phyloP scores from a whole-genome alignment of 2,797 vertebrate genomes.

The Enteromius afrohamiltoni region DNA sequence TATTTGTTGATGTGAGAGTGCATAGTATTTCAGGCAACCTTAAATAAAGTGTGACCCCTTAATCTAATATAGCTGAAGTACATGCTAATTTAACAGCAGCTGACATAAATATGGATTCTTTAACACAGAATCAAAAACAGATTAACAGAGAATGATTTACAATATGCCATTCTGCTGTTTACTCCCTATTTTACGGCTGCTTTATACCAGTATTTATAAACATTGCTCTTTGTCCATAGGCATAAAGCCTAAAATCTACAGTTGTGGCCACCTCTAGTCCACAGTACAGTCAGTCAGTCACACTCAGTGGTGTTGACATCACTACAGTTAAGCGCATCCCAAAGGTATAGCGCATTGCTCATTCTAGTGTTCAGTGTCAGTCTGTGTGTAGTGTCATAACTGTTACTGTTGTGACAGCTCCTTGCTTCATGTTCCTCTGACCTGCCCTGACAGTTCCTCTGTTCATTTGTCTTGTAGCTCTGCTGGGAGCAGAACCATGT shows the following conservation, averaged over 20 bases:
- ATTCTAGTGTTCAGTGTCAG: constrained; percentile 18
- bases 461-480: constrained; percentile 14
- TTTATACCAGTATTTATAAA: neutral
- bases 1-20: too few species aligned
- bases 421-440: neutral
- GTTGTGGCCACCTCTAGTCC: neutral
- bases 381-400: neutral
- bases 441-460: neutral
- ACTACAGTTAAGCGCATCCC: neutral
- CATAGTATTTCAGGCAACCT: too few species aligned
- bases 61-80: neutral
- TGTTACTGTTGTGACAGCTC: constrained; percentile 23
- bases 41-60: neutral
- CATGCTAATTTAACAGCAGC: neutral
- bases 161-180: constrained; percentile 1
- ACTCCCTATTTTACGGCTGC: neutral
- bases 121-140: neutral
- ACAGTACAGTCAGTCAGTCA: constrained; percentile 32
- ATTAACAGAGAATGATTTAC: neutral
- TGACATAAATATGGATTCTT: neutral
- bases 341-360: constrained; percentile 6
- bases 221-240: neutral
- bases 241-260: neutral
- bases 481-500: neutral
- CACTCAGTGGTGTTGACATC: neutral